phyloP scores from a whole-genome alignment of 53 echinoderm and acorn worm genomes.

The Stichopus horrens region DNA sequence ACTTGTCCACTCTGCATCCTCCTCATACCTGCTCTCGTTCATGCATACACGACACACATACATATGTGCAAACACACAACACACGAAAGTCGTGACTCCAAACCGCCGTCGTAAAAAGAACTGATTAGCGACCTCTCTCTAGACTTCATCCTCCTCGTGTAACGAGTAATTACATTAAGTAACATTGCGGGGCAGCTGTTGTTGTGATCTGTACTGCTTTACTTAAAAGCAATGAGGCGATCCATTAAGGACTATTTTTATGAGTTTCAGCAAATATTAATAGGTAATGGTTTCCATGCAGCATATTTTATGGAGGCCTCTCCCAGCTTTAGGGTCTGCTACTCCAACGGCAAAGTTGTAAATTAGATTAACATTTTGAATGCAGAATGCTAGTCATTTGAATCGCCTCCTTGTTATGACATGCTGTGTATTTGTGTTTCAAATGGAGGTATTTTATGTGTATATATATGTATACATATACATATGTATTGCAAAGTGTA shows the following conservation, averaged over 20 bases:
- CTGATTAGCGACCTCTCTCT: slow-evolving; percentile 27
- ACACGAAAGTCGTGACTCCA: not conserved
- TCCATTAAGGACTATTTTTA: slow-evolving; percentile 48
- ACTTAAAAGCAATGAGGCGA: slow-evolving; percentile 45
- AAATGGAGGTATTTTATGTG: slow-evolving; percentile 26
- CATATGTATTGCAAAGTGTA: not conserved
- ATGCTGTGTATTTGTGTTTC: slow-evolving; percentile 49
- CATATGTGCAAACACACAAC: too few relatives aligned
- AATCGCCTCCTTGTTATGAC: slow-evolving; percentile 31
- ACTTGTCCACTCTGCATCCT: slow-evolving; percentile 14
- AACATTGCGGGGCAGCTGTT: slow-evolving; percentile 48
- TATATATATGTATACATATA: not conserved
- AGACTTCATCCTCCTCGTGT: slow-evolving; percentile 26
- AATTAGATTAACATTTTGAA: slow-evolving; percentile 51
- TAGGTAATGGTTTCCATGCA: slow-evolving; percentile 46
- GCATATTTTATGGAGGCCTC: slow-evolving; percentile 48
- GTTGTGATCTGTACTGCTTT: slow-evolving; percentile 49
- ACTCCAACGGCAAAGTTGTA: slow-evolving; percentile 32
- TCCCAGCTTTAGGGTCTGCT: slow-evolving; percentile 35
- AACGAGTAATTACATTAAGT: slow-evolving; percentile 46
- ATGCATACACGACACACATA: not conserved
- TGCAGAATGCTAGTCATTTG: slow-evolving; percentile 46
- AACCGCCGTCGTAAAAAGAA: slow-evolving; percentile 6
- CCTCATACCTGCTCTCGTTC: too few relatives aligned
- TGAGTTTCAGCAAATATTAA: slow-evolving; percentile 49